These are phyloP conservation scores for Lophochroa leadbeateri DNA, from an alignment of 2,113 vertebrate genomes.

Conservation along the genomic window DNA sequence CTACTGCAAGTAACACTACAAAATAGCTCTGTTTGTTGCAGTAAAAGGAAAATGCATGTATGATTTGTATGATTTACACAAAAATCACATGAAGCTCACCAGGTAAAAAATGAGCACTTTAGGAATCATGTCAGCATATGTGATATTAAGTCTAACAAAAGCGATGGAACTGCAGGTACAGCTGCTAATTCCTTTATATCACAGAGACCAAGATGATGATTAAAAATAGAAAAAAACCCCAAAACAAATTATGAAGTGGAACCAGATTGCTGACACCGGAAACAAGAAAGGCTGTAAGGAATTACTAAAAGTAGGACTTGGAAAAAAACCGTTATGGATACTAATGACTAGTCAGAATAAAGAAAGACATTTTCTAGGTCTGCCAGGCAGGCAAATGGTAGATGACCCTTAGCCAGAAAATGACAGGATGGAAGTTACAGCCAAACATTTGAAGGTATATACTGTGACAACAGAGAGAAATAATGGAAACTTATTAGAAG, in stretches of 20 bases:
- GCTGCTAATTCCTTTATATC: neutral
- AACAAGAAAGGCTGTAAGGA: neutral
- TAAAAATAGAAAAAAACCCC: neutral
- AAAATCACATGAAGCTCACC: neutral
- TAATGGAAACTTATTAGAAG: neutral
- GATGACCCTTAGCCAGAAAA: neutral
- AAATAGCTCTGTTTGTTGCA: conserved; percentile 16
- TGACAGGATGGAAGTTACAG: neutral
- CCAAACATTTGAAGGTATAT: neutral
- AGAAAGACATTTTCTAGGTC: neutral
- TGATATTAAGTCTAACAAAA: neutral
- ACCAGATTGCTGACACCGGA: neutral
- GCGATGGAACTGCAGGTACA: neutral
- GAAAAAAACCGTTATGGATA: neutral
- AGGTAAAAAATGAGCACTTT: neutral
- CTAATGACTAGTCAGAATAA: neutral
- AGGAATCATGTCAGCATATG: neutral
- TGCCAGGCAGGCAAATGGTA: neutral
- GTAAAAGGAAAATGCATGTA: conserved; percentile 12
- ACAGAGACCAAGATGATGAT: neutral
- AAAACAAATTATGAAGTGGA: neutral
- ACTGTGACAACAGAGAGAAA: neutral
- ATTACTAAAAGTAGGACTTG: neutral
- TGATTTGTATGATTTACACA: conserved; percentile 18
- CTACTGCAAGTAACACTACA: conserved; percentile 23